Percentiles rank a stretch among this genome's conserved stretches.
Conservation (phyloP, 2,113 vertebrate species). For the Dasyurus viverrinus region DNA sequence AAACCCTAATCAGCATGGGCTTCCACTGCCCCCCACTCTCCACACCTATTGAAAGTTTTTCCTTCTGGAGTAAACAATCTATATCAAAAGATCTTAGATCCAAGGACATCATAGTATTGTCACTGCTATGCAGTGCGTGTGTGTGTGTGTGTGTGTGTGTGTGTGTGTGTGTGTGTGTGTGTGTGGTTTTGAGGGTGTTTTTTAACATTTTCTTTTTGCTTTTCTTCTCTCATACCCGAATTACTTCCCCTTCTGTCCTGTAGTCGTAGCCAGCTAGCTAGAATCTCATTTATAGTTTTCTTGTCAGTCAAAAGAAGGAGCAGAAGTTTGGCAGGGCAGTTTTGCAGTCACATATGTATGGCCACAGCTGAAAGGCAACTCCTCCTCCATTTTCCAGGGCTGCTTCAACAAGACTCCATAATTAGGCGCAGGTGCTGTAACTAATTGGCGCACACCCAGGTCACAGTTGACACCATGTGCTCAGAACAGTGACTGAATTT, state of each 20-base stretch:
- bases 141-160: neutral
- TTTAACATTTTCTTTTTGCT: neutral
- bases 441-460: conserved; percentile 78
- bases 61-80: neutral
- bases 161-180: neutral
- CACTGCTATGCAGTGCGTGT: neutral
- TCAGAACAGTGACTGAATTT: conserved; percentile 78
- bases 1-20: neutral
- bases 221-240: neutral
- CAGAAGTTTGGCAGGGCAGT: conserved; percentile 58
- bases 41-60: neutral
- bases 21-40: too few relatives aligned
- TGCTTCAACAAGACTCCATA: conserved; percentile 67
- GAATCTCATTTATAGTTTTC: conserved; percentile 64
- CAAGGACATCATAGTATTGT: neutral
- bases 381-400: conserved; percentile 62
- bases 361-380: conserved; percentile 60
- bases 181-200: neutral
- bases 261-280: conserved; percentile 67
- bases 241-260: conserved; percentile 50
- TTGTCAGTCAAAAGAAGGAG: conserved; percentile 60
- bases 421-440: conserved; percentile 81
- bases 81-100: neutral
- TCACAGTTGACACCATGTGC: conserved; percentile 66
- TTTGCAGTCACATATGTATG: conserved; percentile 70